Conservation (phyloP, 2,113 vertebrate genomes). For the Thinocorus orbignyianus region DNA sequence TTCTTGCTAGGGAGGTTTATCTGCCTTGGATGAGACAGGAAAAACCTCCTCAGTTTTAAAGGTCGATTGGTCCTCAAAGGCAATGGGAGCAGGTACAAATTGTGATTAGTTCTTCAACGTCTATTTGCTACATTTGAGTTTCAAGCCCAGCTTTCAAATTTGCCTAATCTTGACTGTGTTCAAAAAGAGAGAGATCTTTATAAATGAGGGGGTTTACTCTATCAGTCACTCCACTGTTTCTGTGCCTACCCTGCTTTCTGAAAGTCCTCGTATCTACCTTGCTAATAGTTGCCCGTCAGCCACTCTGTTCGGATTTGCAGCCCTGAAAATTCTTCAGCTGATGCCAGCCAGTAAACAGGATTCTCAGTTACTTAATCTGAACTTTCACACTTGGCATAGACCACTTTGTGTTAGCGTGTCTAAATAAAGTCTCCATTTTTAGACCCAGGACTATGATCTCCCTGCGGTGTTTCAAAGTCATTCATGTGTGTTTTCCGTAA, state of each 20-base stretch:
- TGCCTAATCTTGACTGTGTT: not conserved
- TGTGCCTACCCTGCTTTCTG: not conserved
- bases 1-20: not conserved
- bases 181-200: not conserved
- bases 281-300: not conserved
- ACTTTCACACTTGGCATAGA: not conserved
- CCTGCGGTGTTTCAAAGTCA: not conserved
- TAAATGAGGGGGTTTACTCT: not conserved
- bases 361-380: not conserved
- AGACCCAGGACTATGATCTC: not conserved
- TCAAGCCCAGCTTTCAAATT: not conserved
- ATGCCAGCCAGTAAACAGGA: not conserved
- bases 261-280: not conserved
- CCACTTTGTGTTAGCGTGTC: not conserved
- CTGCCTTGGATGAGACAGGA: not conserved
- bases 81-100: slow-evolving; percentile 43
- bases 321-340: not conserved
- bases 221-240: not conserved
- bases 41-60: not conserved
- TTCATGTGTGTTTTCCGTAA: not conserved
- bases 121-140: not conserved
- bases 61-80: slow-evolving; percentile 1
- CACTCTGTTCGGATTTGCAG: not conserved
- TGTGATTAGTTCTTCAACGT: not conserved
- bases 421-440: not conserved